phyloP scores from a whole-genome alignment of 2,113 vertebrate species.

The Microcebus murinus region DNA sequence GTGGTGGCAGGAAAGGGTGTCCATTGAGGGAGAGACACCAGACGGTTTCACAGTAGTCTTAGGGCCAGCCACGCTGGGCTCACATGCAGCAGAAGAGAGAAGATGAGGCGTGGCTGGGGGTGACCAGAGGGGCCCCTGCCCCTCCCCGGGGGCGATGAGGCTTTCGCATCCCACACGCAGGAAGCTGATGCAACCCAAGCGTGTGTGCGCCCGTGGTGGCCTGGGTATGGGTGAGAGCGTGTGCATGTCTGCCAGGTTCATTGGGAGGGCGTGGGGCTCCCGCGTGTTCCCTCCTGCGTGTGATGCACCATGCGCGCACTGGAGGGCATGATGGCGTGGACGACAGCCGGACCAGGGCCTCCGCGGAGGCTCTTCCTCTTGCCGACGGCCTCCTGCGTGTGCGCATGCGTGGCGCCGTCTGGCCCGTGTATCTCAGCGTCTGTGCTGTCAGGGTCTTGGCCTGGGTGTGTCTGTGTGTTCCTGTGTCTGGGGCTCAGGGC shows the following conservation, averaged over 20 bases:
- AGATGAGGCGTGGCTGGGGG: background rate
- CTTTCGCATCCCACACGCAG: background rate
- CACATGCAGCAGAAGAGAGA: background rate
- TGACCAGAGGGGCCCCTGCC: background rate
- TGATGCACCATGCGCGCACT: background rate
- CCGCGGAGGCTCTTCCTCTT: background rate
- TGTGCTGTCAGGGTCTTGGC: background rate
- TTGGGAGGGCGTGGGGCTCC: background rate
- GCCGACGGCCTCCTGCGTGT: background rate
- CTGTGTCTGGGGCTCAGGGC: background rate
- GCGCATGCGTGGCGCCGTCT: background rate
- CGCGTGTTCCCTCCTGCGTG: background rate
- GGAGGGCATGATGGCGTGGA: background rate
- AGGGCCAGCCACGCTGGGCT: background rate
- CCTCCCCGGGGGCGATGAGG: background rate
- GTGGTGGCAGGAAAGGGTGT: background rate
- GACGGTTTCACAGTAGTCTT: background rate
- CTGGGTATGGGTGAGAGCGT: background rate
- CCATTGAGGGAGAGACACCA: background rate
- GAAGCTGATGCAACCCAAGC: constrained; percentile 27
- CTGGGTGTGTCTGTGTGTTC: background rate
- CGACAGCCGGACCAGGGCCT: background rate
- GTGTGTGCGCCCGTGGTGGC: background rate
- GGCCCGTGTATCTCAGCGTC: rapidly evolving
- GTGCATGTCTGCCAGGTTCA: background rate